Conservation (phyloP, 2,888 invertebrate species). For the Heteromurus nitidus region DNA sequence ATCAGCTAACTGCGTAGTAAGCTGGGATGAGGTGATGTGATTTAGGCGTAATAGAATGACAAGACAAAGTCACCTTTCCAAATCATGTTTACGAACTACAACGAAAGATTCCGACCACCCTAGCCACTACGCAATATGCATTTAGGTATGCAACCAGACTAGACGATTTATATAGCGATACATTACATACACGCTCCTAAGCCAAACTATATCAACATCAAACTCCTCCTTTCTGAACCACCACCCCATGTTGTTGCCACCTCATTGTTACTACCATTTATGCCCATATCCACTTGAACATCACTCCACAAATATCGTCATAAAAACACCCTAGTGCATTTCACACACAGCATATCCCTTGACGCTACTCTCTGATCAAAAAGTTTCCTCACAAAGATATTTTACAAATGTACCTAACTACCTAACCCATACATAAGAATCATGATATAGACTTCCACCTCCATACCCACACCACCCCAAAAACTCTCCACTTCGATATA, state of each 20-base stretch:
- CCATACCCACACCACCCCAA: not conserved
- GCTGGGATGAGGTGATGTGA: no score
- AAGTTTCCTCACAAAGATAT: not conserved
- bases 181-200: not conserved
- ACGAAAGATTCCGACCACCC: not conserved
- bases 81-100: not conserved
- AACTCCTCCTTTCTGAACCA: not conserved
- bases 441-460: not conserved
- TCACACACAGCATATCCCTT: not conserved
- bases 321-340: no score
- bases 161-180: not conserved
- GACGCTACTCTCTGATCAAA: not conserved
- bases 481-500: not conserved
- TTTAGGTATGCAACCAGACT: not conserved
- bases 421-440: not conserved
- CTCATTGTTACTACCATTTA: no score
- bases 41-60: not conserved
- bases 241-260: not conserved
- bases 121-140: not conserved
- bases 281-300: no score
- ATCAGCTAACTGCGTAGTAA: not conserved
- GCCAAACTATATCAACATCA: not conserved
- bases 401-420: not conserved
- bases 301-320: no score
- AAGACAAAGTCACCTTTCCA: constrained; percentile 23